Base-by-base conservation (phyloP, 2,113 vertebrate genomes). In the Anser cygnoides region DNA sequence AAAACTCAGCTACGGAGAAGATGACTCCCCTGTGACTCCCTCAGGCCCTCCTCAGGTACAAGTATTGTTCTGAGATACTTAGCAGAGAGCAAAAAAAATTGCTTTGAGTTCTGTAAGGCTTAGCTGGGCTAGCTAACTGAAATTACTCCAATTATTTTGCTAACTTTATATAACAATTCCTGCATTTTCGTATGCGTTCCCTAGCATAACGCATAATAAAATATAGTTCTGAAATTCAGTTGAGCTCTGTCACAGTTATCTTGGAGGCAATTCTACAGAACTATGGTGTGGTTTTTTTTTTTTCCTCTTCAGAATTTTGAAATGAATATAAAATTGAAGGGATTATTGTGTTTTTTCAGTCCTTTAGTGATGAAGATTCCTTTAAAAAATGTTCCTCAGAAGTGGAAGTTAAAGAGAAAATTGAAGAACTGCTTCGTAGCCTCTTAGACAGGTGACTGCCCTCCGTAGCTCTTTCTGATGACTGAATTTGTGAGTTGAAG, bases 331-430 rank as follows among this genome's bases (percentile, higher is more conserved):
- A 83, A 29, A 57, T 6, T 31, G 16, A 77, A 62, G 77, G 18
- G 55, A 52, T 33, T 91, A 31, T 46, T 2, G 2, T n/a, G 46
- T 93, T 76, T 93, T 49, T 88, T 37, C 94, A 99, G 99, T 99
- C 99, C 68, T 98, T 99, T 68, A 99, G 99, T 86, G 98, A 99
- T 92, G 99, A 99, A 98, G 99, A 99, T 92, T 99, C 99, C 75
- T 99, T 99, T 95, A 99, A 97, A 95, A 99, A 98, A 86, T 99
- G 99, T 49, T 98, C 98, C 28, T 98, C 98, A 4, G 97, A 98
- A 90, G 95, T 81, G 5, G 98, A 99, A 25, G 98, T 98, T 62
- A 95, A 97, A 88, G 93, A 95, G 50, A 99, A 99, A 95, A 98
- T 98, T 41, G 96, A 98, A 63, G 98, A 98, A 50, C 98, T 99